Percentiles rank a stretch among this genome's conserved stretches.
Conservation (phyloP, 2,113 vertebrate genomes). For the Oxyruncus cristatus region DNA sequence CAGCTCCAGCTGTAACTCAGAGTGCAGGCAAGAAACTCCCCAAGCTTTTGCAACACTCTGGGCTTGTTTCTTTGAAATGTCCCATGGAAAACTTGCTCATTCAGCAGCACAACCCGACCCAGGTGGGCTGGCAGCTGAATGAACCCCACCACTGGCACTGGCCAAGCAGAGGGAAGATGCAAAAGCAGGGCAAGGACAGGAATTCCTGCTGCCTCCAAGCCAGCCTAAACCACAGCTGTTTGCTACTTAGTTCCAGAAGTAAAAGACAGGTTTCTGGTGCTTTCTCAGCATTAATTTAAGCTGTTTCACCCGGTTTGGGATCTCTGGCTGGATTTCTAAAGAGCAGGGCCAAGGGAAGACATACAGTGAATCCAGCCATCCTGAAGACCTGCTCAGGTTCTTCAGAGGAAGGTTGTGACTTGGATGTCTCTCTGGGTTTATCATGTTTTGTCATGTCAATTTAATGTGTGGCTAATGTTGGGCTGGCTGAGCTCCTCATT, state of each 20-base stretch:
- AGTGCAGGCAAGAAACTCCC: background rate
- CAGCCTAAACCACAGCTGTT: background rate
- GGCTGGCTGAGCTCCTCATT: background rate
- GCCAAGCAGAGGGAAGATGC: background rate
- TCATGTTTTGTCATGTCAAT: background rate
- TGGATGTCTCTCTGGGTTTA: background rate
- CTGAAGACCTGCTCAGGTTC: background rate
- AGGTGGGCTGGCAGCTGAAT: background rate
- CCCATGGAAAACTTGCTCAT: background rate
- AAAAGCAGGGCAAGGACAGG: background rate
- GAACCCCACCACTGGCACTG: background rate
- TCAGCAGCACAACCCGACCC: background rate
- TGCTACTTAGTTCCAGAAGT: background rate
- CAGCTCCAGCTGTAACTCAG: background rate
- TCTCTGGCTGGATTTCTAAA: background rate
- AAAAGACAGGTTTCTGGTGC: background rate
- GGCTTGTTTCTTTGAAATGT: background rate
- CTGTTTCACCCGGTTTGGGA: background rate
- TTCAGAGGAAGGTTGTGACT: background rate
- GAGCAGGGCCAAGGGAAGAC: background rate
- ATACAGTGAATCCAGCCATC: background rate
- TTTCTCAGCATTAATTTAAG: background rate
- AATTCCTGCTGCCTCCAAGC: background rate
- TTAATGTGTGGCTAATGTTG: background rate
- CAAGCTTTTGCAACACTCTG: background rate